A percentile compares a stretch with the other conserved stretches of the same genome.
Evolutionary conservation across 2,888 invertebrate species (phyloP).

Genomic region (Meiosimyza decipiens): DNA sequence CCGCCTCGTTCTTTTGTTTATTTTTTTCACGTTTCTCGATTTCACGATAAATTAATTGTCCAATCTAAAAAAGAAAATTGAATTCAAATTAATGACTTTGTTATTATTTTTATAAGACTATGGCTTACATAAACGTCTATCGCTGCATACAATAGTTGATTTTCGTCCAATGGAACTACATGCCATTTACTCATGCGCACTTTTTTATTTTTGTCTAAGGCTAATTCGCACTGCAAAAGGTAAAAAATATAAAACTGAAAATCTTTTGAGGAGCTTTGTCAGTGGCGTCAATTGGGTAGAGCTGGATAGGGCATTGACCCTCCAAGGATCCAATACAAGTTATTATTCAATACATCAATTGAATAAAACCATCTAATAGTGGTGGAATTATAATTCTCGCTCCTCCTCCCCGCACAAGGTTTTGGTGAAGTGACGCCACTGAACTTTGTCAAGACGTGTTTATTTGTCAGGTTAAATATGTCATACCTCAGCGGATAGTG

Average conservation of each 20-base stretch:
- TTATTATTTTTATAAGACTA: not conserved
- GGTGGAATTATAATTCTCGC: too few species aligned
- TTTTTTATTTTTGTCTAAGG: constrained; percentile 70
- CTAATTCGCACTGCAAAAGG: constrained; percentile 67
- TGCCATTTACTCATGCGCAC: constrained; percentile 74
- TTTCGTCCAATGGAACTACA: constrained; percentile 69
- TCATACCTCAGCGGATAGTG: too few species aligned
- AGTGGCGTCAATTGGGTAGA: too few species aligned
- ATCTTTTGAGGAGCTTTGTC: too few species aligned
- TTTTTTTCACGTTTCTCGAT: constrained; percentile 54
- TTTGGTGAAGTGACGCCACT: too few species aligned
- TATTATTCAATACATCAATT: too few species aligned
- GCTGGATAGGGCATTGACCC: too few species aligned
- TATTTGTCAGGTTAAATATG: too few species aligned
- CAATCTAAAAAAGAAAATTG: constrained; percentile 54
- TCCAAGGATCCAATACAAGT: too few species aligned
- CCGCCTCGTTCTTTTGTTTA: constrained; percentile 53
- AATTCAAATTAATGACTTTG: not conserved
- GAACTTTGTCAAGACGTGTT: too few species aligned
- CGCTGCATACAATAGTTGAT: constrained; percentile 72
- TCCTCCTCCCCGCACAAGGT: too few species aligned
- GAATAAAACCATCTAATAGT: too few species aligned
- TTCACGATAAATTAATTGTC: constrained; percentile 63
- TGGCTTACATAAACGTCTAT: constrained; percentile 74
- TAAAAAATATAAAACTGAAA: not conserved